These are phyloP conservation scores for Aphis craccivora DNA, from an alignment of 1,140 invertebrate species.

Conservation along the genomic window DNA sequence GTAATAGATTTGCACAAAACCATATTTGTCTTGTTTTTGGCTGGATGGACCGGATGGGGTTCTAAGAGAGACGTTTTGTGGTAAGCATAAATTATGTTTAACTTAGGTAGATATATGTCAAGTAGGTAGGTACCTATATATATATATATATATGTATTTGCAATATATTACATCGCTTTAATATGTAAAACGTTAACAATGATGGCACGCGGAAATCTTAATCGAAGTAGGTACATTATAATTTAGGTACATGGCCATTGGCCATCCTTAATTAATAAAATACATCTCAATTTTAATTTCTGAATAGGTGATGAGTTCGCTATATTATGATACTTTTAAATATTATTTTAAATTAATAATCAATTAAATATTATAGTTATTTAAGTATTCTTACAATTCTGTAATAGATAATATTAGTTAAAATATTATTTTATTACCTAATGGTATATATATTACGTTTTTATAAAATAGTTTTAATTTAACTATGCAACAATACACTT, in stretches of 20 bases:
- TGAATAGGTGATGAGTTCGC: not conserved
- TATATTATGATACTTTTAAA: not conserved
- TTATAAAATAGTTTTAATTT: not conserved
- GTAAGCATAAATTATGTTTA: not conserved
- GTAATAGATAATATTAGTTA: not conserved
- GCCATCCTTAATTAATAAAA: not conserved
- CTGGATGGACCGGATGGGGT: not conserved
- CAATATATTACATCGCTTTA: not conserved
- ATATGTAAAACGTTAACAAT: not conserved
- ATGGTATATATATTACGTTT: not conserved
- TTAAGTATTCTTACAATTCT: not conserved
- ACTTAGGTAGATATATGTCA: not conserved
- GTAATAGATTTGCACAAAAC: not conserved
- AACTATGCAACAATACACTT: not conserved
- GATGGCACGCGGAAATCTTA: not conserved
- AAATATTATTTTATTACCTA: not conserved
- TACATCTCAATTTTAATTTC: not conserved
- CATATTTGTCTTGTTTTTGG: slow-evolving; percentile 21
- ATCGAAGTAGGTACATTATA: not conserved
- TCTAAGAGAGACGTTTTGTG: not conserved
- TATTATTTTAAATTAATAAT: not conserved
- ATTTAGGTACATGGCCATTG: not conserved
- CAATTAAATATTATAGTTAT: not conserved
- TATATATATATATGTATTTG: not conserved
- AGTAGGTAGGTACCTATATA: not conserved